A percentile compares a stretch with the other conserved stretches of the same genome.
Conservation (phyloP, 2,113 vertebrate species). For the Epinephelus lanceolatus region DNA sequence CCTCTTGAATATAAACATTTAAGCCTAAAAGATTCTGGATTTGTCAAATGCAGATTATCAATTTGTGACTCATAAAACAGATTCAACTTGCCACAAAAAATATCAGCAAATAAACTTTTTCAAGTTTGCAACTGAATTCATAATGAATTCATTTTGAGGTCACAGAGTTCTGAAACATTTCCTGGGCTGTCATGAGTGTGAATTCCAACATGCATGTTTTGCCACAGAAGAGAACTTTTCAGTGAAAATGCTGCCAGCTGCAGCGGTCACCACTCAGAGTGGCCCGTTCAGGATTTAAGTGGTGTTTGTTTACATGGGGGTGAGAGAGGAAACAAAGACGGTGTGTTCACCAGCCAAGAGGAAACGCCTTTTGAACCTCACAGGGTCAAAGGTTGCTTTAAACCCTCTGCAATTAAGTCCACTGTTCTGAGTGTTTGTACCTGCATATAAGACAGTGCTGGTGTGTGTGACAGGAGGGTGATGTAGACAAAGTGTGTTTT, state of each 20-base stretch:
- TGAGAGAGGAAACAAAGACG: conserved; percentile 34
- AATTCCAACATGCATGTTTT: not conserved
- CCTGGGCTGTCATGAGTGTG: too few species aligned
- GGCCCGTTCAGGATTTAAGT: not conserved
- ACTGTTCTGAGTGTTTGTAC: conserved; percentile 12
- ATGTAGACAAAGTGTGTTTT: conserved; percentile 6
- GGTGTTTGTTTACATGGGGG: conserved; percentile 1
- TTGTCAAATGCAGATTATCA: not conserved
- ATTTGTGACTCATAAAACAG: not conserved
- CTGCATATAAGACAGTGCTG: not conserved
- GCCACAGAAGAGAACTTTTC: not conserved
- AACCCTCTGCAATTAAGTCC: conserved; percentile 24
- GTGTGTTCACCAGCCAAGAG: conserved; percentile 18
- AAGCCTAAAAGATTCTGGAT: not conserved
- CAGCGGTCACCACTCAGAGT: not conserved
- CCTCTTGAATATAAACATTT: not conserved
- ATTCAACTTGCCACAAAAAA: not conserved
- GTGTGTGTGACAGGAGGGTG: conserved; percentile 5
- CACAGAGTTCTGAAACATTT: too few species aligned
- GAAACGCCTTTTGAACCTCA: conserved; percentile 28
- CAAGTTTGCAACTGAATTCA: not conserved
- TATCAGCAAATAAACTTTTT: too few species aligned
- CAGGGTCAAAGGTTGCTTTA: conserved; percentile 36
- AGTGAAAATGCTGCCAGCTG: too few species aligned
- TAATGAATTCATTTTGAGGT: too few species aligned